Percentiles rank a stretch among this genome's conserved stretches.
phyloP scores from a whole-genome alignment of 2,888 invertebrate species.

The Dugesia japonica region DNA sequence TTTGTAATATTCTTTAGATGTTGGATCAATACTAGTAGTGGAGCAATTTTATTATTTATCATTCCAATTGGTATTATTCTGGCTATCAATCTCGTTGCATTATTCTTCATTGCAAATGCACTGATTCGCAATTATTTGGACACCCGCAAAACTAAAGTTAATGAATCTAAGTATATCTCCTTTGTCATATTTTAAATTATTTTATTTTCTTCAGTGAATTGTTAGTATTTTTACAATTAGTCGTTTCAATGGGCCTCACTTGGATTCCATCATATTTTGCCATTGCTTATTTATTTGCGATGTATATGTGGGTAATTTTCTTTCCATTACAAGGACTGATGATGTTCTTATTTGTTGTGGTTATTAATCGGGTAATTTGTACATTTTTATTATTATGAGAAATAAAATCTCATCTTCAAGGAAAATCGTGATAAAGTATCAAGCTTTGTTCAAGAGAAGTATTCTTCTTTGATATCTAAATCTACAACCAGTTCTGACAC shows the following conservation, averaged over 20 bases:
- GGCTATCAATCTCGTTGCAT: neutral
- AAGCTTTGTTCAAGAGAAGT: neutral
- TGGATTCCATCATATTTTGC: neutral
- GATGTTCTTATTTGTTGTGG: neutral
- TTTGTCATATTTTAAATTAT: neutral
- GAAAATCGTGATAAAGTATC: neutral
- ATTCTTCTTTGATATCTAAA: neutral
- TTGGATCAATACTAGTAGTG: neutral
- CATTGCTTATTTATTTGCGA: neutral
- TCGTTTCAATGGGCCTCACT: neutral
- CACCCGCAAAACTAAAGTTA: neutral
- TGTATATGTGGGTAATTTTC: neutral
- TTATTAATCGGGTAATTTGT: neutral
- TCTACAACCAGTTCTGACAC: neutral
- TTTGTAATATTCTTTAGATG: too few species aligned
- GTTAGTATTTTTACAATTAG: neutral
- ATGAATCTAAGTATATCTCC: neutral
- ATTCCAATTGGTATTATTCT: neutral
- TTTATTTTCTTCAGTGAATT: neutral
- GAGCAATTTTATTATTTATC: neutral
- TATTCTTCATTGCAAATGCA: neutral
- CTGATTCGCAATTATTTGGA: neutral
- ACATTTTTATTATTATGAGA: neutral
- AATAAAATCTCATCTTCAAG: neutral
- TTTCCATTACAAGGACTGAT: slow-evolving; percentile 1